Base-by-base conservation (phyloP, 2,113 vertebrate genomes). In the Uria aalge region DNA sequence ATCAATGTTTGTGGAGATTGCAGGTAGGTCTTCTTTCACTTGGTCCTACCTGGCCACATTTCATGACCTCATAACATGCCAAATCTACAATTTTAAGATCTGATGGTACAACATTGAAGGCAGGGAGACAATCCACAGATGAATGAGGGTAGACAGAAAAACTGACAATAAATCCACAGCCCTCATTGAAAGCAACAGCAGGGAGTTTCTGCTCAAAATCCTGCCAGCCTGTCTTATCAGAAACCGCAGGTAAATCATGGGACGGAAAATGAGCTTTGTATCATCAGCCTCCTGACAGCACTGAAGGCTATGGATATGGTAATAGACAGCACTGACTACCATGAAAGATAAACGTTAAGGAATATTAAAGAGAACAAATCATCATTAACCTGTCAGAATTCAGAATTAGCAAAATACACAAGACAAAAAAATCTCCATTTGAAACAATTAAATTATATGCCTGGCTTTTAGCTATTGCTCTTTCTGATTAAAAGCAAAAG, bases 331-430 rank as follows among this genome's bases (percentile, higher is more conserved):
- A 79, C 60, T 56, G 77, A 81, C 43, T n/a, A 79, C 52, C 21
- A 19, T 0, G 2, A 76, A 69, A 94, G 73, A 82, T 17, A 72
- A 79, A 67, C 0, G 0, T 48, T 78, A 76, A 74, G 36, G 81
- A 85, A 21, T 63, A 68, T 36, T 73, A 36, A 57, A 64, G 32
- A 91, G 45, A 73, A 67, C 20, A 90, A 91, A 83, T 72, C 21
- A 76, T 36, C 21, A 53, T n/a, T 79, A 93, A 78, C 43, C 26
- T 53, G 23, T 75, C 53, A 75, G 43, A 85, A 83, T 48, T 78
- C 30, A 59, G 52, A 86, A 75, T 75, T 23, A 48, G 66, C 53
- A 85, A 91, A 94, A 78, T 21, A 72, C 4, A 57, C 9, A 55
- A 55, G 34, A 75, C 15, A 18, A 12, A 50, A 60, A 20, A 5